Evolutionary conservation across 2,113 vertebrate species (phyloP).

Genomic region (Corythornis vintsioides): DNA sequence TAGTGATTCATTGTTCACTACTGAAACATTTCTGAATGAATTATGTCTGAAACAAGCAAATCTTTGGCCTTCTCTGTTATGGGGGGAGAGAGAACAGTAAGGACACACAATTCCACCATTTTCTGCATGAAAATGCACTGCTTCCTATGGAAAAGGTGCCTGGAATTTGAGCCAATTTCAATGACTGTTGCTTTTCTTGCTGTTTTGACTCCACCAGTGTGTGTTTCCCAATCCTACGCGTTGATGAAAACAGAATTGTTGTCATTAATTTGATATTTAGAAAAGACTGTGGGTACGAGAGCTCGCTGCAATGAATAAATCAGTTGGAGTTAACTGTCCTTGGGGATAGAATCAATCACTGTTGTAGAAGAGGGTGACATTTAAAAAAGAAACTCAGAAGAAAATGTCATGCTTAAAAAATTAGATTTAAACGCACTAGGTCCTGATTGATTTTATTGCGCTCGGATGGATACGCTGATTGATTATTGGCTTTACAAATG

Average conservation of each 20-base stretch:
- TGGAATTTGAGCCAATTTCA: background rate
- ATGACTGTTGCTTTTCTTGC: background rate
- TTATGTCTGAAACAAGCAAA: constrained; percentile 62
- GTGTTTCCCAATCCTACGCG: constrained; percentile 19
- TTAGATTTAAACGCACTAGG: constrained; percentile 82
- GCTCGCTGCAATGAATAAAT: constrained; percentile 70
- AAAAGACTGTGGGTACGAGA: constrained; percentile 51
- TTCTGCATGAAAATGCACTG: background rate
- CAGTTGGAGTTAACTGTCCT: constrained; percentile 78
- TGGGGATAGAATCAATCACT: constrained; percentile 81
- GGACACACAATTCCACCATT: background rate
- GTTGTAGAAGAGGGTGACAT: constrained; percentile 82
- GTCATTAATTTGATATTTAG: constrained; percentile 70
- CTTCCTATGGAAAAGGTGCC: background rate
- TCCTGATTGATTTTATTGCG: constrained; percentile 84
- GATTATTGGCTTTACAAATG: constrained; percentile 80
- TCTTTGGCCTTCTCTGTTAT: background rate
- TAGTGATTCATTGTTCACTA: constrained; percentile 56
- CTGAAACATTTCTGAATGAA: constrained; percentile 50
- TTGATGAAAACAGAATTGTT: constrained; percentile 66
- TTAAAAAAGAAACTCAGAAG: constrained; percentile 82
- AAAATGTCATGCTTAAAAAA: constrained; percentile 88
- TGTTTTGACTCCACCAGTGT: constrained; percentile 8
- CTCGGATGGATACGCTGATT: constrained; percentile 79
- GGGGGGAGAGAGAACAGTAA: background rate